Percentiles rank a stretch among this genome's conserved stretches.
phyloP scores from a whole-genome alignment of 2,113 vertebrate species.

The Leptobrachium ailaonicum region DNA sequence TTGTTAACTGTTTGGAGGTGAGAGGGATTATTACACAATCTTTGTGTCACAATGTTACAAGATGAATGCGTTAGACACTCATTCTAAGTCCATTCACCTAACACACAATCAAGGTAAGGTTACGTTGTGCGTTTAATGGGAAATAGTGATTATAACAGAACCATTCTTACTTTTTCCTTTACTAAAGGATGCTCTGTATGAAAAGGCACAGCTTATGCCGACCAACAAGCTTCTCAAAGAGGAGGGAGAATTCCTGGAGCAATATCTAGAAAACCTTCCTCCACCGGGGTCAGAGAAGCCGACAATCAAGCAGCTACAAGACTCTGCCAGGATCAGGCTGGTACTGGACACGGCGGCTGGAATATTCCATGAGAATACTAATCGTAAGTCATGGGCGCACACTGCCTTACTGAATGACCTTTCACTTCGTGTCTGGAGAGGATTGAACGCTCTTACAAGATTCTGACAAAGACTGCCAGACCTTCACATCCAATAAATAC shows the following conservation, averaged over 20 bases:
- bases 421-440: no score
- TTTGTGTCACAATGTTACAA: no score
- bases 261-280: neutral
- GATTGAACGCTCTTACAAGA: no score
- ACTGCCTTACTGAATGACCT: no score
- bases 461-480: no score
- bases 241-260: constrained; percentile 63
- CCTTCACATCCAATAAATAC: no score
- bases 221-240: constrained; percentile 50
- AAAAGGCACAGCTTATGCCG: constrained; percentile 66
- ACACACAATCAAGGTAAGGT: no score
- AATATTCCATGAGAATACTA: constrained; percentile 58
- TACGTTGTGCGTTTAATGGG: no score
- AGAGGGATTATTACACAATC: neutral
- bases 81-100: no score
- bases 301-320: constrained; percentile 77
- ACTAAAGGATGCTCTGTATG: constrained; percentile 83
- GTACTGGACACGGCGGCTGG: constrained; percentile 74
- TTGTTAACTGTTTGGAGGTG: constrained; percentile 90
- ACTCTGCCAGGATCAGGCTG: constrained; percentile 77
- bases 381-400: no score
- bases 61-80: no score
- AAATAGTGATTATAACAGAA: no score
- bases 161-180: neutral
- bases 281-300: constrained; percentile 20